Evolutionary conservation across 2,113 vertebrate species (phyloP).

Genomic region (Rafetus swinhoei): DNA sequence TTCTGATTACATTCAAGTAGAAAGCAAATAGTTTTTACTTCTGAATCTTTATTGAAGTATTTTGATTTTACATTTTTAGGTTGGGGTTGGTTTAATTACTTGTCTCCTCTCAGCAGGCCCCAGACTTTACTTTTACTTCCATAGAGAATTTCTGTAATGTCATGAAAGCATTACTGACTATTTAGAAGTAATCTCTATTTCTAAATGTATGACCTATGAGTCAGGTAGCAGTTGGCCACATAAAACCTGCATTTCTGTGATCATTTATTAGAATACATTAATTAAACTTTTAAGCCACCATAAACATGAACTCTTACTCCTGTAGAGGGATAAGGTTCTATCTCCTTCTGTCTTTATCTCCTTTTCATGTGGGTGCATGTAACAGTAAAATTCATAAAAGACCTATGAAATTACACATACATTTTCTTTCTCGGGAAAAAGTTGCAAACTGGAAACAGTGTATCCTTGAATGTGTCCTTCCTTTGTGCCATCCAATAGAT

Average conservation of each 20-base stretch:
- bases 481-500: background rate
- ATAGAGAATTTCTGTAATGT: background rate
- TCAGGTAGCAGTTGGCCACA: background rate
- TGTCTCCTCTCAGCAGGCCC: background rate
- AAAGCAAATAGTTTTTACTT: background rate
- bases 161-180: background rate
- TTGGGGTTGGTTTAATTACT: constrained; percentile 20
- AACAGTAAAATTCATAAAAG: background rate
- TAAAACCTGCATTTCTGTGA: background rate
- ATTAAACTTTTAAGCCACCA: background rate
- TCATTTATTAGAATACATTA: constrained; percentile 9
- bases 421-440: background rate
- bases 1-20: background rate
- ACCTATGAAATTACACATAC: background rate
- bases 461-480: accelerated
- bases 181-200: background rate
- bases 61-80: background rate
- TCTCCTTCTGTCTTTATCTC: background rate
- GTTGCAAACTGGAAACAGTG: background rate
- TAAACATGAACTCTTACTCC: background rate
- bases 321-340: background rate
- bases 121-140: background rate
- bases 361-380: background rate
- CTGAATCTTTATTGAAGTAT: background rate
- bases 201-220: background rate